These are phyloP conservation scores for Platyscapa corneri DNA, from an alignment of 1,140 invertebrate species.

Conservation along the genomic window DNA sequence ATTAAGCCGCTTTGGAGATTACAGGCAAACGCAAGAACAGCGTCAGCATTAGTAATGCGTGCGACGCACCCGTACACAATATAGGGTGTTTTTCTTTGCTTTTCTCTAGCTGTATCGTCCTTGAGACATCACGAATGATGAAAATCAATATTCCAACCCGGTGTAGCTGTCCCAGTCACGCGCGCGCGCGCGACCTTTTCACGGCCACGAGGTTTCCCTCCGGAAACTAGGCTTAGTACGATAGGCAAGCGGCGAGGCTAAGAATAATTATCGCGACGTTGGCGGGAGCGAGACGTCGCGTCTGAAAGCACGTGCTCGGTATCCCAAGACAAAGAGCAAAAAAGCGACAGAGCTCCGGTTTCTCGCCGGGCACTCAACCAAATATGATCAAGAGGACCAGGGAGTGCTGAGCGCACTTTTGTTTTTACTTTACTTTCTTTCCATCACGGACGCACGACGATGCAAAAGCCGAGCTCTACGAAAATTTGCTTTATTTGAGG, in stretches of 20 bases:
- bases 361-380: not conserved
- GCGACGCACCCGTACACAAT: not conserved
- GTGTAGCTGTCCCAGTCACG: not conserved
- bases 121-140: not conserved
- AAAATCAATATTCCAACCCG: conserved; percentile 38
- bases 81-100: not conserved
- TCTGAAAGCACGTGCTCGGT: not conserved
- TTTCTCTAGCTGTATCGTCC: not conserved
- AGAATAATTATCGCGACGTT: not conserved
- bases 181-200: not conserved
- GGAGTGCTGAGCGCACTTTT: too few relatives aligned
- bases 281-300: not conserved
- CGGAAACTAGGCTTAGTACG: not conserved
- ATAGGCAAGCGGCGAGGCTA: not conserved
- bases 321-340: not conserved
- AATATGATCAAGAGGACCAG: not conserved
- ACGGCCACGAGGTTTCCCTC: conserved; percentile 11
- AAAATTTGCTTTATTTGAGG: not conserved
- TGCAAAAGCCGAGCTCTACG: too few relatives aligned
- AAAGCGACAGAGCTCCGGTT: not conserved
- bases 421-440: too few relatives aligned
- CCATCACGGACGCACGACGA: not conserved
- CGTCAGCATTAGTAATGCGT: not conserved
- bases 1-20: too few relatives aligned
- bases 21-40: not conserved